Evolutionary conservation across 2,113 vertebrate species (phyloP).

Genomic region (Lasiurus cinereus): DNA sequence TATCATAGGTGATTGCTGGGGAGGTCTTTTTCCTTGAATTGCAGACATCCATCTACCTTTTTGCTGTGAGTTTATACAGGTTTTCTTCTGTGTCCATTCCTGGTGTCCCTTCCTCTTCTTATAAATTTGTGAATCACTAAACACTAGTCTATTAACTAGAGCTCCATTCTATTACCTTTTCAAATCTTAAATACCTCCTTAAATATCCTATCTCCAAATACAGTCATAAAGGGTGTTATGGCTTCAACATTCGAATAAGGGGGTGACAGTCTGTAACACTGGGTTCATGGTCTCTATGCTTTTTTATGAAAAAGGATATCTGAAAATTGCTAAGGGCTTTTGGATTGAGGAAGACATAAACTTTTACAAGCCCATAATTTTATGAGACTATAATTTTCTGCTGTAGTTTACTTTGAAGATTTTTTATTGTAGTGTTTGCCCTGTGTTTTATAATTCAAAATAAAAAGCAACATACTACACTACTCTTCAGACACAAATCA

Average conservation of each 20-base stretch:
- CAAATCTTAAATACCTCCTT: background rate
- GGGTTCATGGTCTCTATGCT: background rate
- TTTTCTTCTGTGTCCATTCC: background rate
- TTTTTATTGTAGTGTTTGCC: background rate
- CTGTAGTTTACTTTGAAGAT: background rate
- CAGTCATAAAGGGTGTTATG: background rate
- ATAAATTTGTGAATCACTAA: background rate
- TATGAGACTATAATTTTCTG: background rate
- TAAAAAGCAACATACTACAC: background rate
- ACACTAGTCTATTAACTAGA: background rate
- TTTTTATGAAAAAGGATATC: background rate
- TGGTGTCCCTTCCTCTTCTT: background rate
- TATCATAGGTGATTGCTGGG: background rate
- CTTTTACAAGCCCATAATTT: background rate
- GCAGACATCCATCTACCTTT: background rate
- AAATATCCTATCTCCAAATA: background rate
- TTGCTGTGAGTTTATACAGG: background rate
- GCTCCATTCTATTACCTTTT: background rate
- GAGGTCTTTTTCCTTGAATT: background rate
- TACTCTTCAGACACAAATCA: background rate
- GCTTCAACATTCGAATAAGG: background rate
- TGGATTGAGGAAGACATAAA: background rate
- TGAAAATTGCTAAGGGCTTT: background rate
- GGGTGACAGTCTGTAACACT: background rate
- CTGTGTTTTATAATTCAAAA: constrained; percentile 9